phyloP scores from a whole-genome alignment of 1,140 invertebrate genomes.

The Drosophila guanche region DNA sequence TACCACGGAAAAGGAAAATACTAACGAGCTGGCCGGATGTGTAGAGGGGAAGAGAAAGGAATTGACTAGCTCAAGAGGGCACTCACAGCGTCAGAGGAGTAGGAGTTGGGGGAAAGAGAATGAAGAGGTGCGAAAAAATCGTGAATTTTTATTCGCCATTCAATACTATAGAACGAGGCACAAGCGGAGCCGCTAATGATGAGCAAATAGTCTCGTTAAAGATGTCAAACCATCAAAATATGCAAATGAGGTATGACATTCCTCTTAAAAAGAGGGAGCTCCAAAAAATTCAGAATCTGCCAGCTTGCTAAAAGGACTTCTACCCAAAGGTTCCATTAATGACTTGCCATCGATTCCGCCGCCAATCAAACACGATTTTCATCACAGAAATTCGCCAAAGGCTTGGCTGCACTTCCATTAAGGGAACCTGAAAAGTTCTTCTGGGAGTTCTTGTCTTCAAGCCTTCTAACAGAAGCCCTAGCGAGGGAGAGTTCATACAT shows the following conservation, averaged over 20 bases:
- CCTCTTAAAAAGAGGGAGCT: not conserved
- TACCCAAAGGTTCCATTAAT: too few relatives aligned
- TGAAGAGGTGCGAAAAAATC: constrained; percentile 10
- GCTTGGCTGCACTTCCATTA: too few relatives aligned
- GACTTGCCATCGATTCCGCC: too few relatives aligned
- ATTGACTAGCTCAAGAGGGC: constrained; percentile 35
- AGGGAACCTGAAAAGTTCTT: too few relatives aligned
- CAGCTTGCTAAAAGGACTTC: too few relatives aligned
- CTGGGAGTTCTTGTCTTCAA: too few relatives aligned
- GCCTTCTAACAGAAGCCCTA: too few relatives aligned
- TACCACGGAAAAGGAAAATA: constrained; percentile 20
- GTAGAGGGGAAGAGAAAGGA: constrained; percentile 16
- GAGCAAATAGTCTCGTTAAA: constrained; percentile 63
- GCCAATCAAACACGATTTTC: too few relatives aligned
- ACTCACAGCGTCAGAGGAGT: too few relatives aligned
- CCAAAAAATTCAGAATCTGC: not conserved
- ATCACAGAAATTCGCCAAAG: too few relatives aligned
- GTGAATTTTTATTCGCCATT: constrained; percentile 48
- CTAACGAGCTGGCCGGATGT: constrained; percentile 68
- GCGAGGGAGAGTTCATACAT: too few relatives aligned
- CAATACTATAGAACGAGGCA: constrained; percentile 32
- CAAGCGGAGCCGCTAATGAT: constrained; percentile 44
- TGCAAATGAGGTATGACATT: constrained; percentile 23
- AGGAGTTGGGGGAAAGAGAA: not conserved
- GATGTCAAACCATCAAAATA: constrained; percentile 42